phyloP scores from a whole-genome alignment of 2,888 invertebrate genomes.

The Pandemis corylana region DNA sequence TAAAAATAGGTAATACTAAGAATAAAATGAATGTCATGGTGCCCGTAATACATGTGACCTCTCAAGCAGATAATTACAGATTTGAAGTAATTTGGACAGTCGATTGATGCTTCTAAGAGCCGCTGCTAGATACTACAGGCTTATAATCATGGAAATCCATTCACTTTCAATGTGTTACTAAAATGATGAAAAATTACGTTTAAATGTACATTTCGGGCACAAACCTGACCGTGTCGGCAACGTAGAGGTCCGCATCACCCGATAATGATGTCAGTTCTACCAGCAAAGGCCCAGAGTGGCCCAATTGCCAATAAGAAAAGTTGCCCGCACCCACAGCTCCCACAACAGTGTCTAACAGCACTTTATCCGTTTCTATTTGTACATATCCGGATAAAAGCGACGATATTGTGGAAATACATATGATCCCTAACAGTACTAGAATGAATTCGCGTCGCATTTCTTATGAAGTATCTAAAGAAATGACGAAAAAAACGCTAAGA shows the following conservation, averaged over 20 bases:
- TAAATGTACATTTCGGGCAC: slow-evolving; percentile 36
- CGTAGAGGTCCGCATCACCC: slow-evolving; percentile 78
- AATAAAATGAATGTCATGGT: too few species aligned
- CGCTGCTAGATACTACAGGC: neutral
- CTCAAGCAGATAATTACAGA: too few species aligned
- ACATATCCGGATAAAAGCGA: slow-evolving; percentile 66
- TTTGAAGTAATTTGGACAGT: neutral
- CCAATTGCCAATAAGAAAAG: slow-evolving; percentile 79
- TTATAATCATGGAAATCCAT: neutral
- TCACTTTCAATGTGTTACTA: neutral
- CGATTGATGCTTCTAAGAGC: neutral
- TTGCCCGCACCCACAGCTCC: slow-evolving; percentile 75
- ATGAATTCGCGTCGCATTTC: slow-evolving; percentile 75
- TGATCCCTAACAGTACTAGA: slow-evolving; percentile 69
- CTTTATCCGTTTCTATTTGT: slow-evolving; percentile 63
- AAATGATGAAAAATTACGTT: neutral
- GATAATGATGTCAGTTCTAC: slow-evolving; percentile 70
- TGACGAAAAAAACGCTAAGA: slow-evolving; percentile 4
- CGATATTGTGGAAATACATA: slow-evolving; percentile 69
- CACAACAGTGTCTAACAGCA: slow-evolving; percentile 69
- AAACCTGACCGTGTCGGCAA: slow-evolving; percentile 72
- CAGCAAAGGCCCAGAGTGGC: slow-evolving; percentile 67
- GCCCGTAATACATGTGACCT: too few species aligned
- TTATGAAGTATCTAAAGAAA: slow-evolving; percentile 33
- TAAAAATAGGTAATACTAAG: too few species aligned